Percentiles rank a stretch among this genome's conserved stretches.
Conservation (phyloP, 2,797 vertebrate species). For the Siniperca undulata region DNA sequence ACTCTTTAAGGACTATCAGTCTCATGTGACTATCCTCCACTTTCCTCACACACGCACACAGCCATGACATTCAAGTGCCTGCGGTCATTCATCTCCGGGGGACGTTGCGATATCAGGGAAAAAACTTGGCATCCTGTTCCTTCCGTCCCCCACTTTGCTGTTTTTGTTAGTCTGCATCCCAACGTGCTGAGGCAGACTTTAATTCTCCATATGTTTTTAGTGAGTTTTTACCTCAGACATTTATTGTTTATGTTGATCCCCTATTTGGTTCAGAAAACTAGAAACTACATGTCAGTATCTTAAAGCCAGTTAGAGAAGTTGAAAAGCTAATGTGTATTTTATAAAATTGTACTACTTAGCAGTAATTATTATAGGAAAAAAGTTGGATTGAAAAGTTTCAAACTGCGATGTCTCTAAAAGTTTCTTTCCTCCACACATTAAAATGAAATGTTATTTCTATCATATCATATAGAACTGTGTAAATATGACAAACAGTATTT, state of each 20-base stretch:
- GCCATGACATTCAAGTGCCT: conserved; percentile 93
- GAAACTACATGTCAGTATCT: conserved; percentile 50
- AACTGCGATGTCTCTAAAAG: conserved; percentile 16
- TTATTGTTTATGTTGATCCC: conserved; percentile 32
- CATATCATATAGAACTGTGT: conserved; percentile 53
- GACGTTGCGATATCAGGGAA: conserved; percentile 81
- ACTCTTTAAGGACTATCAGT: conserved; percentile 87
- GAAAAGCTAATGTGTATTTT: conserved; percentile 47
- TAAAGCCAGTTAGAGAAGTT: conserved; percentile 19
- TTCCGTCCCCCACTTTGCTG: conserved; percentile 43
- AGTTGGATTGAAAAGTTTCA: conserved; percentile 22
- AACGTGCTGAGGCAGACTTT: conserved; percentile 34
- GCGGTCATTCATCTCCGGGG: conserved; percentile 85
- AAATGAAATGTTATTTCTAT: conserved; percentile 49
- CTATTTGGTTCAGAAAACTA: conserved; percentile 30
- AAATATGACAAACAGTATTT: conserved; percentile 79
- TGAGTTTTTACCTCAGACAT: conserved; percentile 47
- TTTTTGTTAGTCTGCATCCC: conserved; percentile 46
- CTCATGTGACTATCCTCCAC: conserved; percentile 80
- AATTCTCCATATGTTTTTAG: conserved; percentile 39
- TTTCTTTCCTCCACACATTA: conserved; percentile 37
- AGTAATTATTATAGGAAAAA: conserved; percentile 26
- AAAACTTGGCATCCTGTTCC: conserved; percentile 58
- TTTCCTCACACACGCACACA: conserved; percentile 73
- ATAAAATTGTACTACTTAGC: conserved; percentile 20